Percentiles rank a stretch among this genome's conserved stretches.
phyloP scores from a whole-genome alignment of 1,140 invertebrate species.

The Meteorus sp. region DNA sequence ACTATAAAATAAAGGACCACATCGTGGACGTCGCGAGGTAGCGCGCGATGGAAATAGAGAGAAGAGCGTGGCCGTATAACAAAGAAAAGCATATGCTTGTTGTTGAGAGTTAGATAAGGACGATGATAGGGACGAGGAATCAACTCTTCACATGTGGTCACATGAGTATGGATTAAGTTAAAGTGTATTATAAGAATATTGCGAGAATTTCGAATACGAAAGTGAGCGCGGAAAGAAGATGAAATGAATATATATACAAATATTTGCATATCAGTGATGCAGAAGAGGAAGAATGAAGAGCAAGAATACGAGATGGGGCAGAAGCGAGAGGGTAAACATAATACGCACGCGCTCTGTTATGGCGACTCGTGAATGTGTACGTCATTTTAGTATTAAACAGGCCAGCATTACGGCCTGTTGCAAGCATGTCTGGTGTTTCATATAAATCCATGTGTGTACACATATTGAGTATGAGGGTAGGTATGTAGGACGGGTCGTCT shows the following conservation, averaged over 20 bases:
- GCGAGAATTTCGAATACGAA: slow-evolving; percentile 2
- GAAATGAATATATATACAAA: too few relatives aligned
- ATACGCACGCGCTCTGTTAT: slow-evolving; percentile 30
- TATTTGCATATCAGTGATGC: neutral
- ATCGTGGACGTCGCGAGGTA: neutral
- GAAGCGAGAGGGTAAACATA: too few relatives aligned
- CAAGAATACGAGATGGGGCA: too few relatives aligned
- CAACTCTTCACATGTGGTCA: too few relatives aligned
- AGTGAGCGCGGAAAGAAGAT: slow-evolving; percentile 3
- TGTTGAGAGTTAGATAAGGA: too few relatives aligned
- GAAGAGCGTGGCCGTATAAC: too few relatives aligned
- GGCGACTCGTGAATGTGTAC: slow-evolving; percentile 34
- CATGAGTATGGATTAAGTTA: neutral
- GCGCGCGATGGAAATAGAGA: neutral
- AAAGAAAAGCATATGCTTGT: too few relatives aligned
- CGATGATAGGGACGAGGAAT: too few relatives aligned
- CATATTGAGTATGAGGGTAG: neutral
- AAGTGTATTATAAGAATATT: too few relatives aligned
- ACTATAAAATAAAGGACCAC: slow-evolving; percentile 41
- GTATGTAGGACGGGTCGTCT: neutral
- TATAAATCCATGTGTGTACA: slow-evolving; percentile 1
- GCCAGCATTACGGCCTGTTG: slow-evolving; percentile 32
- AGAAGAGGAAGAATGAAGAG: slow-evolving; percentile 11
- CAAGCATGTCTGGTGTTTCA: neutral
- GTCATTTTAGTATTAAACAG: slow-evolving; percentile 47